Conservation (phyloP, 2,888 invertebrate species). For the Tinea pellionella region DNA sequence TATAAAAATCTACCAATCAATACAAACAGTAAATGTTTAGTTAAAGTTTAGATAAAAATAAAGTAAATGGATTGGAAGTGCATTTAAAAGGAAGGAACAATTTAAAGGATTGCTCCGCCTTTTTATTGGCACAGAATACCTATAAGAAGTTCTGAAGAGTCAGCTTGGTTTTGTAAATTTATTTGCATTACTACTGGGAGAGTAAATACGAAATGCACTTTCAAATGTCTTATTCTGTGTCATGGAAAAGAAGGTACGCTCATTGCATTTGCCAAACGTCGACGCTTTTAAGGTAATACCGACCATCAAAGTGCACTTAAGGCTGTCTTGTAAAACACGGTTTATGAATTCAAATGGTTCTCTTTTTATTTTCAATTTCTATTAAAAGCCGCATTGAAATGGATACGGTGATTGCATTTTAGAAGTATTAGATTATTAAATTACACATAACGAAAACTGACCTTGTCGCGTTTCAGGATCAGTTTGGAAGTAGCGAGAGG, state of each 20-base stretch:
- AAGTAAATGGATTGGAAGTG: neutral
- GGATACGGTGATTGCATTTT: too few relatives aligned
- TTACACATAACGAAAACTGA: too few relatives aligned
- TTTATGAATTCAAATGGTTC: neutral
- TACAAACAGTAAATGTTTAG: too few relatives aligned
- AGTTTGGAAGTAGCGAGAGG: too few relatives aligned
- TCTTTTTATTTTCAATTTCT: conserved; percentile 1
- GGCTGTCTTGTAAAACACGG: conserved; percentile 3
- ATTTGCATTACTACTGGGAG: conserved; percentile 4
- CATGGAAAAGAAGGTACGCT: neutral
- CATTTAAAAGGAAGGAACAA: neutral
- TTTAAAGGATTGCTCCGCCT: neutral
- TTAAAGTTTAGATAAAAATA: neutral
- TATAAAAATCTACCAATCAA: too few relatives aligned
- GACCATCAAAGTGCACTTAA: conserved; percentile 5
- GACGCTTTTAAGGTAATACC: conserved; percentile 7
- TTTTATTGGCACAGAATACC: neutral
- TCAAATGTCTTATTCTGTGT: neutral
- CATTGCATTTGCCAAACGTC: conserved; percentile 11
- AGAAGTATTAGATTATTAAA: too few relatives aligned
- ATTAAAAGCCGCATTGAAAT: neutral
- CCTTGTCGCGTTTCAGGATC: too few relatives aligned
- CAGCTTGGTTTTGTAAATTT: neutral
- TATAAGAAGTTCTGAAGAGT: neutral
- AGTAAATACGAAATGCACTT: conserved; percentile 2